A percentile compares a stretch with the other conserved stretches of the same genome.
Conservation (phyloP, 2,797 vertebrate genomes). For the Halcyon smyrnensis region DNA sequence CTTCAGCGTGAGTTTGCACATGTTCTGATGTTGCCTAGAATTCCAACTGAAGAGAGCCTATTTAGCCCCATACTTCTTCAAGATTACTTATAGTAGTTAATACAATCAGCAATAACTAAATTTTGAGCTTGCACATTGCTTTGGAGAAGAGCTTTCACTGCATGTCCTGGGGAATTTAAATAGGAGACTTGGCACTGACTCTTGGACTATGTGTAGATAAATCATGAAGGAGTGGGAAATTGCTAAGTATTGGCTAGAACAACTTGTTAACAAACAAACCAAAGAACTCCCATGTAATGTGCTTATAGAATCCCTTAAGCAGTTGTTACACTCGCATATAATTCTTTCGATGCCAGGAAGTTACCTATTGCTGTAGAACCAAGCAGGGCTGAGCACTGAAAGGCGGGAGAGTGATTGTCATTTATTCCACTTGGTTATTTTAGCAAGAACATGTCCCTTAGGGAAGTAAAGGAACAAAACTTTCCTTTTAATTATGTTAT, state of each 20-base stretch:
- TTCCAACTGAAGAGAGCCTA: neutral
- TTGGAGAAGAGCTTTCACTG: neutral
- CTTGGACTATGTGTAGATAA: neutral
- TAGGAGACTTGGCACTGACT: neutral
- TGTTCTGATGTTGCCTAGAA: neutral
- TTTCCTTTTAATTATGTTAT: neutral
- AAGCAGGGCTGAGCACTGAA: neutral
- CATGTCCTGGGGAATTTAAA: neutral
- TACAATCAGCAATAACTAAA: neutral
- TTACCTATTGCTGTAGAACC: neutral
- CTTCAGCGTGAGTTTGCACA: neutral
- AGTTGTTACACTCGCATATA: neutral
- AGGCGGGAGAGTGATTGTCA: neutral
- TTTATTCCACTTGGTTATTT: neutral
- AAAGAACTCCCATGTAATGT: rapidly evolving
- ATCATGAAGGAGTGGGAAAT: neutral
- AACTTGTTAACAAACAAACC: neutral
- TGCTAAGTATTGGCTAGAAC: neutral
- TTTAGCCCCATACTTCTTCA: neutral
- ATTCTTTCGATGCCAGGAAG: neutral
- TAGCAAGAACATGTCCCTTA: neutral
- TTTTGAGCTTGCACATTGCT: neutral
- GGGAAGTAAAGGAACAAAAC: neutral
- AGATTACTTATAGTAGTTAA: neutral
- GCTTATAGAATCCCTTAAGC: neutral